Evolutionary conservation across 2,888 invertebrate genomes (phyloP).

Genomic region (Linyphia triangularis): DNA sequence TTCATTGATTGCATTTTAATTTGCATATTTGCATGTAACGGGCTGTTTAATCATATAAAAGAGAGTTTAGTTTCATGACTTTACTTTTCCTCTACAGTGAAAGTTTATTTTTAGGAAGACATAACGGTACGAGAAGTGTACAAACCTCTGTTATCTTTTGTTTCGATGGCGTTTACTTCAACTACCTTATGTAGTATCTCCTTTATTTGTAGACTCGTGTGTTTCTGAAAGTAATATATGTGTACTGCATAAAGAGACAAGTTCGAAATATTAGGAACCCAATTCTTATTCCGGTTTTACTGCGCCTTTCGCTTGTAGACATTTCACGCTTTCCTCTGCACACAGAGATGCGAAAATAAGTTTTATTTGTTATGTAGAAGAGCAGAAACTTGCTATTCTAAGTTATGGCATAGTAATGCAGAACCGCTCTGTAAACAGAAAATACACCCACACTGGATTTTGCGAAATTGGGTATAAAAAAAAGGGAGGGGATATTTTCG

Average conservation of each 20-base stretch:
- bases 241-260: not conserved
- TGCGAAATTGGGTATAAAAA: not conserved
- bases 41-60: no score
- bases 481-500: not conserved
- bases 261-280: not conserved
- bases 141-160: not conserved
- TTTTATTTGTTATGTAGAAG: conserved; percentile 1
- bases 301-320: not conserved
- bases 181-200: not conserved
- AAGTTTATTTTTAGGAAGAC: no score
- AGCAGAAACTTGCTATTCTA: conserved; percentile 18
- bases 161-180: not conserved
- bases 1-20: no score
- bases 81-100: no score
- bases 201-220: not conserved
- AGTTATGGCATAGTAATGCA: conserved; percentile 47
- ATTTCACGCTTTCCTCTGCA: not conserved
- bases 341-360: not conserved
- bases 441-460: not conserved
- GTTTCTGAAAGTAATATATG: not conserved
- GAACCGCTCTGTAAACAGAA: conserved; percentile 22
- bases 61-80: no score
- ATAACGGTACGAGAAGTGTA: no score
- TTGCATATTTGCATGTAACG: no score
- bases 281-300: not conserved